A percentile compares a stretch with the other conserved stretches of the same genome.
Conservation (phyloP, 2,888 invertebrate genomes). For the Opisthograptis luteolata region DNA sequence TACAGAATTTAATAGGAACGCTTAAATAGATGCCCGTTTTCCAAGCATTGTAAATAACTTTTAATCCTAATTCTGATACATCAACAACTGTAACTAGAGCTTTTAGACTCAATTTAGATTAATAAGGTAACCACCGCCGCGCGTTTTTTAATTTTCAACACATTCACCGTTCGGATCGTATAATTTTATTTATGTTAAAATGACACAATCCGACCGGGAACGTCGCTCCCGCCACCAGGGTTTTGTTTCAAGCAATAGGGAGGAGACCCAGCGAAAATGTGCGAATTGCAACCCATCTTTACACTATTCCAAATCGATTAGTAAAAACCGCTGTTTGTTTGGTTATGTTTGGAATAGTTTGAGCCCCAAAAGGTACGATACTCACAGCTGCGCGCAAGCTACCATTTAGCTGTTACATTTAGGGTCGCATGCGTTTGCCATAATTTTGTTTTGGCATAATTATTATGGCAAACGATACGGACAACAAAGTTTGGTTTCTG, state of each 20-base stretch:
- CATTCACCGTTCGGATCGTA: constrained; percentile 50
- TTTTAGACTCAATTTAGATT: constrained; percentile 1
- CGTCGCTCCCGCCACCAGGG: constrained; percentile 76
- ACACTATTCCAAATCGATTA: constrained; percentile 51
- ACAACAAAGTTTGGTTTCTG: constrained; percentile 18
- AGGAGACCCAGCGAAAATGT: constrained; percentile 65
- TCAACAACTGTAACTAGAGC: neutral
- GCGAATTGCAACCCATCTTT: constrained; percentile 53
- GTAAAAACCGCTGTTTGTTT: constrained; percentile 21
- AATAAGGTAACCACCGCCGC: constrained; percentile 53
- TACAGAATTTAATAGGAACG: too few relatives aligned
- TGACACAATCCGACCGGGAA: constrained; percentile 35
- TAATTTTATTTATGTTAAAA: constrained; percentile 8
- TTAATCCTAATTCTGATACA: too few relatives aligned
- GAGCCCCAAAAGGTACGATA: constrained; percentile 78
- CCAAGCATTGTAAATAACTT: too few relatives aligned
- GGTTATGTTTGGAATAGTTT: constrained; percentile 54
- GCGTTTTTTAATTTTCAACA: constrained; percentile 46
- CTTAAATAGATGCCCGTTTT: too few relatives aligned
- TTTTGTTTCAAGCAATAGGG: constrained; percentile 57
- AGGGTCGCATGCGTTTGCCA: constrained; percentile 19
- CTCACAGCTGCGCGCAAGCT: constrained; percentile 81
- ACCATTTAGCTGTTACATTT: constrained; percentile 75
- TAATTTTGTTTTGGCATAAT: neutral
- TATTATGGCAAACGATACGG: constrained; percentile 13